Evolutionary conservation across 2,797 vertebrate genomes (phyloP).

Genomic region (Myotis findleyi): DNA sequence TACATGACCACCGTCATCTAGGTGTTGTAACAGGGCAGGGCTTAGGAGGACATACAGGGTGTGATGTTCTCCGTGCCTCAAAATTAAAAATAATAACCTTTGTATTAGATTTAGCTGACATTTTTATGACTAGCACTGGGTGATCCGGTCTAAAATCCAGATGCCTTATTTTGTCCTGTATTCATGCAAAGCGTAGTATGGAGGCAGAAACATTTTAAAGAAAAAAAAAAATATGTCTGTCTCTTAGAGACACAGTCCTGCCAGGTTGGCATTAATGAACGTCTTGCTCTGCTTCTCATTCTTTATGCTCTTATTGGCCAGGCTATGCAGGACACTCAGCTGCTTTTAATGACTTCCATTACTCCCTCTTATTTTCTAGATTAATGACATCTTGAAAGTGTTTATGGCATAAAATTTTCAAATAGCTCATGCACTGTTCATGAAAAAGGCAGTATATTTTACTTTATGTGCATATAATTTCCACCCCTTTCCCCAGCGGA

Average conservation of each 20-base stretch:
- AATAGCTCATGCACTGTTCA: constrained; percentile 65
- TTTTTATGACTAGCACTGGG: constrained; percentile 11
- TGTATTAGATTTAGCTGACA: background rate
- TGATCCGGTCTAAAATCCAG: background rate
- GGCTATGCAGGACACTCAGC: constrained; percentile 68
- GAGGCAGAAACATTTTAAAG: background rate
- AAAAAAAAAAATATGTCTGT: background rate
- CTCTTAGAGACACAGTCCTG: background rate
- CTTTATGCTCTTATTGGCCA: constrained; percentile 70
- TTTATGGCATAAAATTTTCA: constrained; percentile 76
- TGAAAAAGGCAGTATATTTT: constrained; percentile 75
- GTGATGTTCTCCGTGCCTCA: background rate
- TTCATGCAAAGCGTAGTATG: background rate
- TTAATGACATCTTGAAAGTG: constrained; percentile 77
- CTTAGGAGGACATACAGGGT: background rate
- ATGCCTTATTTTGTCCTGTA: constrained; percentile 18
- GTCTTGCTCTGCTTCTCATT: constrained; percentile 45
- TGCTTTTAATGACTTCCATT: constrained; percentile 71
- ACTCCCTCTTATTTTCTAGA: constrained; percentile 67
- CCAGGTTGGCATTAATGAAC: background rate
- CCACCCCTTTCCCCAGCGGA: constrained; percentile 51
- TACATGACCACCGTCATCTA: background rate
- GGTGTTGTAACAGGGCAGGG: background rate
- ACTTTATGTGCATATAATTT: constrained; percentile 74
- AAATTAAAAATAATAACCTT: constrained; percentile 9